These are phyloP conservation scores for Leptopilina boulardi DNA, from an alignment of 1,140 invertebrate genomes.

Conservation along the genomic window DNA sequence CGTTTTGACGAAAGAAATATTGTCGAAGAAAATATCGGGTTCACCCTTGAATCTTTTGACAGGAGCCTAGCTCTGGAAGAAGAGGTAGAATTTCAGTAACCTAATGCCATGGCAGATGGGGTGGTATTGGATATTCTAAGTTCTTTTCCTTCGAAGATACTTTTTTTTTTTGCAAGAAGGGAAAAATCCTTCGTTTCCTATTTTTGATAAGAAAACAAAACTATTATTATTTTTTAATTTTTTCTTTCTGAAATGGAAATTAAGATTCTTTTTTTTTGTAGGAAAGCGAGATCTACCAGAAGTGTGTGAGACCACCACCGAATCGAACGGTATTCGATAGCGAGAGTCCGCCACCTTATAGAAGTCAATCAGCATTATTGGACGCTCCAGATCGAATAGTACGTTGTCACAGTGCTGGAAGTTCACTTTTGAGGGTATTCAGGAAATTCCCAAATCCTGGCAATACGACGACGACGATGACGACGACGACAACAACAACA, in stretches of 20 bases:
- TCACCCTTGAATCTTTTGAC: slow-evolving; percentile 12
- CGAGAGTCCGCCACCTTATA: slow-evolving; percentile 81
- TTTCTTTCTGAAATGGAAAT: background rate
- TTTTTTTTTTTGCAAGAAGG: background rate
- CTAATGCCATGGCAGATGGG: slow-evolving; percentile 21
- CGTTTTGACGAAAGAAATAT: background rate
- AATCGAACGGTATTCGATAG: slow-evolving; percentile 84
- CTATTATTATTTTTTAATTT: background rate
- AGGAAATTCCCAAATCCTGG: slow-evolving; percentile 51
- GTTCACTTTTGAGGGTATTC: slow-evolving; percentile 63
- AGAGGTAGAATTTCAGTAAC: slow-evolving; percentile 37
- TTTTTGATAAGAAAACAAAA: background rate
- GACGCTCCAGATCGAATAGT: slow-evolving; percentile 69
- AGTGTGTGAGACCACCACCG: slow-evolving; percentile 83
- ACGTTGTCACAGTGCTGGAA: slow-evolving; percentile 70
- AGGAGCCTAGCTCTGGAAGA: background rate
- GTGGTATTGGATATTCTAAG: slow-evolving; percentile 23
- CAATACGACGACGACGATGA: slow-evolving; percentile 76
- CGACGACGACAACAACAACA: too few species aligned
- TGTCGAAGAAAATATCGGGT: background rate
- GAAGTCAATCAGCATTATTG: slow-evolving; percentile 77
- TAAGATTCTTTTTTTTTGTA: slow-evolving; percentile 63
- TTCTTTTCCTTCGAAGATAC: slow-evolving; percentile 5
- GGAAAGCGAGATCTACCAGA: slow-evolving; percentile 83
- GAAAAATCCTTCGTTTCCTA: slow-evolving; percentile 17